Evolutionary conservation across 2,113 vertebrate genomes (phyloP).

Genomic region (Equus przewalskii): DNA sequence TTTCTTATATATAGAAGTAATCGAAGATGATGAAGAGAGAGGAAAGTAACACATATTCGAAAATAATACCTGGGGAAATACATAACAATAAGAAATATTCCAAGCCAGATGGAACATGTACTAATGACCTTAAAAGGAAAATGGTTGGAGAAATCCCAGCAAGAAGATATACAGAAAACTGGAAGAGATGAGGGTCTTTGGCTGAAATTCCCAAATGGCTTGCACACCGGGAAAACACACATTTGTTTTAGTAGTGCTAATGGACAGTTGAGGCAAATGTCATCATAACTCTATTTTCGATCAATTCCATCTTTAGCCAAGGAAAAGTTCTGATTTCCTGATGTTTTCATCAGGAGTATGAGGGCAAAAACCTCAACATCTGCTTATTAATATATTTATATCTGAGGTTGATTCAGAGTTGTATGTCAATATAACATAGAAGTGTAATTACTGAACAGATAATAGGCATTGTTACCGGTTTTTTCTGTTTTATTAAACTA

Average conservation of each 20-base stretch:
- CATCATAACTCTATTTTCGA: background rate
- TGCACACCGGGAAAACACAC: background rate
- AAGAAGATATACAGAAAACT: background rate
- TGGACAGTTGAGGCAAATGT: background rate
- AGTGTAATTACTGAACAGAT: constrained; percentile 19
- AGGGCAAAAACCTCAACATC: background rate
- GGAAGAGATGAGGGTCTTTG: background rate
- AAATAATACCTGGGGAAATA: constrained; percentile 2
- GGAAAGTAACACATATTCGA: background rate
- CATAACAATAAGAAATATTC: background rate
- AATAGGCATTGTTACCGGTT: background rate
- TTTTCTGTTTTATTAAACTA: constrained; percentile 53
- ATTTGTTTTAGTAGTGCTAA: background rate
- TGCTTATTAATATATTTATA: background rate
- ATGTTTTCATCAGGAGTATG: background rate
- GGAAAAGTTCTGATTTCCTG: background rate
- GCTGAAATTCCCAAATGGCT: background rate
- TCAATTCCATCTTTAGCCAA: background rate
- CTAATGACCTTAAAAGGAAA: background rate
- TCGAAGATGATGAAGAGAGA: background rate
- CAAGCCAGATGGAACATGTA: background rate
- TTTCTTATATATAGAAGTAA: background rate
- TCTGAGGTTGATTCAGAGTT: background rate
- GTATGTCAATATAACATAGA: background rate
- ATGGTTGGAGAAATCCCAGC: background rate